Evolutionary conservation across 1,140 invertebrate genomes (phyloP).

Genomic region (Marisa cornuarietis): DNA sequence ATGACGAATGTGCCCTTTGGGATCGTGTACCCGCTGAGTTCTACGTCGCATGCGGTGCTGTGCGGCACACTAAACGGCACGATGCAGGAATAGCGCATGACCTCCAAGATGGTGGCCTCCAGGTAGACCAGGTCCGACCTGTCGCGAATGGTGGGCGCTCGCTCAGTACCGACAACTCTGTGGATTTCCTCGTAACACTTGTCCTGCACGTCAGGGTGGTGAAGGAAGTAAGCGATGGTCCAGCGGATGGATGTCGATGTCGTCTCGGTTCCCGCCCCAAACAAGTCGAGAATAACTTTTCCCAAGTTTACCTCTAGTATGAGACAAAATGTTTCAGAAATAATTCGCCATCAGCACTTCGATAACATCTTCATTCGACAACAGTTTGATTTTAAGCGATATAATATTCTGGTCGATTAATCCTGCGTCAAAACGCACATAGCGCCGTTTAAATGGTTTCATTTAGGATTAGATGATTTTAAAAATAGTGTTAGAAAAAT

Average conservation of each 20-base stretch:
- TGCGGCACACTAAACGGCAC: conserved; percentile 63
- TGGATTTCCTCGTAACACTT: conserved; percentile 89
- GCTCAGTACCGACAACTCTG: conserved; percentile 77
- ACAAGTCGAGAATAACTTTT: conserved; percentile 20
- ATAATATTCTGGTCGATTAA: too few relatives aligned
- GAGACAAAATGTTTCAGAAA: too few relatives aligned
- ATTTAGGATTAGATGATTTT: too few relatives aligned
- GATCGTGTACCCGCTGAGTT: conserved; percentile 56
- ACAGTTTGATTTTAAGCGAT: too few relatives aligned
- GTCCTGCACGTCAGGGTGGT: conserved; percentile 77
- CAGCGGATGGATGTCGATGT: conserved; percentile 61
- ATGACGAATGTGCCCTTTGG: conserved; percentile 61
- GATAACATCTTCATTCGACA: too few relatives aligned
- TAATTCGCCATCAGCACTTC: too few relatives aligned
- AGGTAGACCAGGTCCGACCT: conserved; percentile 45
- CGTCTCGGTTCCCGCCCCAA: conserved; percentile 42
- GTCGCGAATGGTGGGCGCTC: conserved; percentile 85
- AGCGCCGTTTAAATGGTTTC: too few relatives aligned
- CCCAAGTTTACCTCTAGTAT: conserved; percentile 25
- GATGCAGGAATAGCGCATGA: conserved; percentile 59
- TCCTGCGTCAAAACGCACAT: too few relatives aligned
- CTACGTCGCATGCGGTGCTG: conserved; percentile 48
- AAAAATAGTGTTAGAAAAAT: too few relatives aligned
- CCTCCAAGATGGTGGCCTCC: conserved; percentile 57
- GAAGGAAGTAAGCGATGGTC: conserved; percentile 85